Conservation (phyloP, 2,113 vertebrate species). For the Varanus komodoensis region DNA sequence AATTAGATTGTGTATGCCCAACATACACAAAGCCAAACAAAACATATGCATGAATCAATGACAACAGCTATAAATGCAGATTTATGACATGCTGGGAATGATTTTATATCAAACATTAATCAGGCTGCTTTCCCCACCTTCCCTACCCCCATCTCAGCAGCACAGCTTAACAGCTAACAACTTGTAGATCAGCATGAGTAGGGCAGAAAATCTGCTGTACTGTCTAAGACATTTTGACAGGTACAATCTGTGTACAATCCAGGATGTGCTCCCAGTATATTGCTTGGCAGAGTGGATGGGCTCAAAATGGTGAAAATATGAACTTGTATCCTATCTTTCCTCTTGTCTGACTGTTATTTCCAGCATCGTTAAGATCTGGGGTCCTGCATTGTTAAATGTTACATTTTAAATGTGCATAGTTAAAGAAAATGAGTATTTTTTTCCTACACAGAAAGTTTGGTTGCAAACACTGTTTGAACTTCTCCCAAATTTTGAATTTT, state of each 20-base stretch:
- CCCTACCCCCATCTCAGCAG: not conserved
- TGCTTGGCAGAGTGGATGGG: accelerated
- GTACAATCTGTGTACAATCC: not conserved
- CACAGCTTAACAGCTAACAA: conserved; percentile 30
- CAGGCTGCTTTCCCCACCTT: conserved; percentile 26
- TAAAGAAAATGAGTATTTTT: not conserved
- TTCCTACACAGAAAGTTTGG: no score
- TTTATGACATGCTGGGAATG: conserved; percentile 42
- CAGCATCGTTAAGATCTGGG: accelerated
- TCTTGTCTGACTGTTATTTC: not conserved
- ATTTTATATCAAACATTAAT: conserved; percentile 49
- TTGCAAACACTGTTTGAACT: no score
- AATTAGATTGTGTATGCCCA: not conserved
- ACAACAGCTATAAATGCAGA: conserved; percentile 34
- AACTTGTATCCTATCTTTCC: not conserved
- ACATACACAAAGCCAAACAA: conserved; percentile 12
- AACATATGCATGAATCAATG: conserved; percentile 21
- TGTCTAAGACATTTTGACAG: conserved; percentile 30
- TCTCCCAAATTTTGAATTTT: no score
- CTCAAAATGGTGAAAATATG: not conserved
- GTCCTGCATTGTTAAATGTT: not conserved
- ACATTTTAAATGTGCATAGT: not conserved
- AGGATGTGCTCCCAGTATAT: not conserved
- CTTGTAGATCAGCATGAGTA: conserved; percentile 23
- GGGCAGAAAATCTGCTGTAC: conserved; percentile 35